Percentiles rank a stretch among this genome's conserved stretches.
phyloP scores from a whole-genome alignment of 2,113 vertebrate species.

The Ammodytes dubius region DNA sequence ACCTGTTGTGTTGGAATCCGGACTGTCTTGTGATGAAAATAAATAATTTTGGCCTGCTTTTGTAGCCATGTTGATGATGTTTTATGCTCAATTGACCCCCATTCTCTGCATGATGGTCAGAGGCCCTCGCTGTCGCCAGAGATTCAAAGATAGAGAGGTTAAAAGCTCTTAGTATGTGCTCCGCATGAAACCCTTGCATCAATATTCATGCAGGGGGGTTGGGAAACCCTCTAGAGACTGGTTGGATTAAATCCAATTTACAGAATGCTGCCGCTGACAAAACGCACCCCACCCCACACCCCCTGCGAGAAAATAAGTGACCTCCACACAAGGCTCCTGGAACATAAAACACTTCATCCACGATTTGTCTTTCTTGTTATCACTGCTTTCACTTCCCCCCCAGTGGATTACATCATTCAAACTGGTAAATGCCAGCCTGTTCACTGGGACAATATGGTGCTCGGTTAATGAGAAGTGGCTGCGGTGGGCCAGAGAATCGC shows the following conservation, averaged over 20 bases:
- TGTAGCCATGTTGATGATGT: constrained; percentile 56
- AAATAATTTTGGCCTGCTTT: constrained; percentile 32
- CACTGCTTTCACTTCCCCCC: constrained; percentile 15
- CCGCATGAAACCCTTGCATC: constrained; percentile 60
- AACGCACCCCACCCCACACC: constrained; percentile 45
- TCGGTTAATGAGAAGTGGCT: constrained; percentile 57
- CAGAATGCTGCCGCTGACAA: constrained; percentile 58
- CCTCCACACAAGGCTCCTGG: constrained; percentile 52
- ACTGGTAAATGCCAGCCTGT: constrained; percentile 39
- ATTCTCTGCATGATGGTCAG: constrained; percentile 46
- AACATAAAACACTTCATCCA: constrained; percentile 39
- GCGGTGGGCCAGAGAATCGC: constrained; percentile 32
- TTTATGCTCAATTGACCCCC: constrained; percentile 61
- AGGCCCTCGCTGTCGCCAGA: constrained; percentile 52
- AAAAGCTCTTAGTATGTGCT: constrained; percentile 63
- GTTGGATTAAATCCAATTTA: constrained; percentile 77
- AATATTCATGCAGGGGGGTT: constrained; percentile 71
- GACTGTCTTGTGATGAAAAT: constrained; percentile 43
- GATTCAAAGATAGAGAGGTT: constrained; percentile 57
- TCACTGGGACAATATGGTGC: constrained; percentile 32
- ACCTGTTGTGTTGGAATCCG: constrained; percentile 46
- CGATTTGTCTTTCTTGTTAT: constrained; percentile 15
- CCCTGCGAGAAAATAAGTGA: constrained; percentile 46
- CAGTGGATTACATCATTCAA: constrained; percentile 20
- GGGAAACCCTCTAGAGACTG: constrained; percentile 57